Evolutionary conservation across 2,797 vertebrate genomes (phyloP).

Genomic region (Periparus ater): DNA sequence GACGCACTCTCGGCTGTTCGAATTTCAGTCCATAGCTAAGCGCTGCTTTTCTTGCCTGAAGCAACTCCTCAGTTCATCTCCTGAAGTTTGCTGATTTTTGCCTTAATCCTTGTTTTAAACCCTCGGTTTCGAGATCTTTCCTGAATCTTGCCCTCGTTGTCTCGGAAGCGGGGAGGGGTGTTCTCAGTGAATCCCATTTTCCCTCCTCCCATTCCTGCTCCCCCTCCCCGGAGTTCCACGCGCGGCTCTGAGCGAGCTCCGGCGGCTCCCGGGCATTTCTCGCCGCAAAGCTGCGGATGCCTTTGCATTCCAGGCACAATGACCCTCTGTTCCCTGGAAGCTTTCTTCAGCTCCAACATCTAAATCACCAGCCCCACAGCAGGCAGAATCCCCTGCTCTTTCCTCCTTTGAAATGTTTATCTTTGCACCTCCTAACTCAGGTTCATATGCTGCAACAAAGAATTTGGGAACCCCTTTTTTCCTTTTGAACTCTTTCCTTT

Average conservation of each 20-base stretch:
- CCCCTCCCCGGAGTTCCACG: constrained; percentile 50
- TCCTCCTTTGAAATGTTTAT: constrained; percentile 40
- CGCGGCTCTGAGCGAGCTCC: constrained; percentile 22
- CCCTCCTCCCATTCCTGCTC: constrained; percentile 27
- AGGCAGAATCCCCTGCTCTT: constrained; percentile 18
- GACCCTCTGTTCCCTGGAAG: constrained; percentile 7
- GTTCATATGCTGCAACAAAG: not conserved
- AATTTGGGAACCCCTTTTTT: constrained; percentile 31
- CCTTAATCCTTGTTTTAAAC: constrained; percentile 39
- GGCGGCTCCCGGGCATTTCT: constrained; percentile 35
- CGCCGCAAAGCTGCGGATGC: constrained; percentile 32
- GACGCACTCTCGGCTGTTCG: constrained; percentile 47
- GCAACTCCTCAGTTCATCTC: constrained; percentile 24
- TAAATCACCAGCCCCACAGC: not conserved
- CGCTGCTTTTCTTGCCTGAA: constrained; percentile 52
- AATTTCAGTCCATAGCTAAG: not conserved
- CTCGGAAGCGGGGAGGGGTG: not conserved
- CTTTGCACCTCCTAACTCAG: constrained; percentile 21
- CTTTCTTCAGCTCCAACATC: not conserved
- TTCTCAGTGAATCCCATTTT: not conserved
- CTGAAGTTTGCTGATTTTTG: constrained; percentile 30
- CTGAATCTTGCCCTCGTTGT: not conserved
- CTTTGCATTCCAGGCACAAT: constrained; percentile 63
- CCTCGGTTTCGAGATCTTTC: constrained; percentile 13
- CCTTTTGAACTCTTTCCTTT: constrained; percentile 16